Evolutionary conservation across 2,888 invertebrate species (phyloP).

Genomic region (Netelia melanura): DNA sequence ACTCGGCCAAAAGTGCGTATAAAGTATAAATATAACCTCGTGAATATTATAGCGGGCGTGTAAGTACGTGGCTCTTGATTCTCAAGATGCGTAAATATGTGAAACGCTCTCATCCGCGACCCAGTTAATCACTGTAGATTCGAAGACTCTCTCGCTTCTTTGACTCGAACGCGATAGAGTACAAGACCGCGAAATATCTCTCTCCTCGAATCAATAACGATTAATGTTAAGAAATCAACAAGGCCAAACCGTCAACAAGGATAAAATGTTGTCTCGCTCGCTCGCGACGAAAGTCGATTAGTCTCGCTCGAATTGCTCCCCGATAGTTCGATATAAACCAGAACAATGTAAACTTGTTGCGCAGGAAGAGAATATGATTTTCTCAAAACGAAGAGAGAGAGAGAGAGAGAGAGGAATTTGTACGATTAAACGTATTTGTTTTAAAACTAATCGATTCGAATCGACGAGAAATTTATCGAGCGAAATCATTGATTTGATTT

Average conservation of each 20-base stretch:
- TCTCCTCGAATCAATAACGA: not conserved
- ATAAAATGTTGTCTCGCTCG: conserved; percentile 1
- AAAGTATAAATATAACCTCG: not conserved
- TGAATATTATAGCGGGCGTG: not conserved
- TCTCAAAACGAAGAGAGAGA: no score
- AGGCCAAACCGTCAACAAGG: conserved; percentile 14
- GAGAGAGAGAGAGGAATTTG: no score
- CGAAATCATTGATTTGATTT: no score
- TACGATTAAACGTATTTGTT: no score
- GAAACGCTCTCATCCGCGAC: conserved; percentile 13
- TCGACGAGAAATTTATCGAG: no score
- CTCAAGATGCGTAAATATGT: not conserved
- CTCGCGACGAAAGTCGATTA: not conserved
- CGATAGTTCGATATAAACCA: not conserved
- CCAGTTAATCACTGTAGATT: not conserved
- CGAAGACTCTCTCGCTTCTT: not conserved
- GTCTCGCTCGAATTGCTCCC: not conserved
- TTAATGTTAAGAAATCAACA: conserved; percentile 29
- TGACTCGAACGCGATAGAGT: not conserved
- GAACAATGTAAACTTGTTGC: not conserved
- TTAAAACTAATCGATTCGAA: no score
- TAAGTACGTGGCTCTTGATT: not conserved
- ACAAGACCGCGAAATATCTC: not conserved
- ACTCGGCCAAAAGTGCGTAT: not conserved
- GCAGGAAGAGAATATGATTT: no score